Evolutionary conservation across 2,113 vertebrate genomes (phyloP).

Genomic region (Cavia porcellus): DNA sequence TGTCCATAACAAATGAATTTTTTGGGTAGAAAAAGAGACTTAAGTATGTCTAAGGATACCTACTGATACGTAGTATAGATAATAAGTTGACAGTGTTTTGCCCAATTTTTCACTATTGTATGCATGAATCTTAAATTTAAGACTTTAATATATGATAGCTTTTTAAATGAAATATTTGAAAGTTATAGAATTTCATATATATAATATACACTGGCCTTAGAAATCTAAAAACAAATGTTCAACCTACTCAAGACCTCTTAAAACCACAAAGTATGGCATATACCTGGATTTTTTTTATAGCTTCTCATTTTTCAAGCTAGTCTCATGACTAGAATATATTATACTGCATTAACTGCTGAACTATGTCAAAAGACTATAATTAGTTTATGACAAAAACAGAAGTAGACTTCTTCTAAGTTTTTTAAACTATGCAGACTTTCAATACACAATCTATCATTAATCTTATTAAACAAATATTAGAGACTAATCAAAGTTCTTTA

Average conservation of each 20-base stretch:
- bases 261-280: neutral
- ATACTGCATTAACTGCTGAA: neutral
- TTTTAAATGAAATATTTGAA: neutral
- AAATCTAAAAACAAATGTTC: constrained; percentile 36
- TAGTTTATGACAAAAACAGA: neutral
- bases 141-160: neutral
- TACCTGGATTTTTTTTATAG: neutral
- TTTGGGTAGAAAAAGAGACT: neutral
- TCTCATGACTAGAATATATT: neutral
- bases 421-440: constrained; percentile 15
- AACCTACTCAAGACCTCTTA: neutral
- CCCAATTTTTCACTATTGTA: neutral
- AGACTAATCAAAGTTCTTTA: constrained; percentile 2
- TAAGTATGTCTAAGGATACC: neutral
- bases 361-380: neutral
- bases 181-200: constrained; percentile 6
- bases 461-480: constrained; percentile 22
- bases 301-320: neutral
- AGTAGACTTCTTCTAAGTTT: constrained; percentile 16
- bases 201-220: neutral
- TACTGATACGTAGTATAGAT: neutral
- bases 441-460: neutral
- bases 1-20: neutral
- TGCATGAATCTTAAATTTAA: neutral
- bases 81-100: neutral